Conservation (phyloP, 2,113 vertebrate genomes). For the Salminus brasiliensis region DNA sequence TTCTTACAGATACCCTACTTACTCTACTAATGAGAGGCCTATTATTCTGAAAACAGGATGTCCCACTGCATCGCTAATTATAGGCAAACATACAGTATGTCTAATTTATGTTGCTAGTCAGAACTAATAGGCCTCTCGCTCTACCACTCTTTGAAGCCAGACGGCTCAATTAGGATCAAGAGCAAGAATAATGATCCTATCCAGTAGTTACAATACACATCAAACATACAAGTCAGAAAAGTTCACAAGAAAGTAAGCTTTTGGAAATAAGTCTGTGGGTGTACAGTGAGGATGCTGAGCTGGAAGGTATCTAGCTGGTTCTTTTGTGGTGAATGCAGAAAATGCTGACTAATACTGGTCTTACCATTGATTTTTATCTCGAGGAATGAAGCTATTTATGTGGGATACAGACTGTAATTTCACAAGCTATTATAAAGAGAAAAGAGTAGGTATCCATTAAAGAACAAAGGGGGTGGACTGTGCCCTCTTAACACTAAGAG, state of each 20-base stretch:
- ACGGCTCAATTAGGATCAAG: conserved; percentile 39
- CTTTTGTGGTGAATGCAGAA: conserved; percentile 1
- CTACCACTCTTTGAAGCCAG: conserved; percentile 21
- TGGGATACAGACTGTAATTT: neutral
- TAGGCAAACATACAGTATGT: conserved; percentile 31
- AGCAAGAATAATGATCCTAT: conserved; percentile 15
- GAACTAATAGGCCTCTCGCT: conserved; percentile 40
- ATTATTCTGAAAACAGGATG: conserved; percentile 34
- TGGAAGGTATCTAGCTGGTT: neutral
- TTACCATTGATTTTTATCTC: neutral
- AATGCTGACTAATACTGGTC: neutral
- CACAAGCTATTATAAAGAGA: neutral
- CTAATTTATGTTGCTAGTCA: conserved; percentile 31
- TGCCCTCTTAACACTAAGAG: neutral
- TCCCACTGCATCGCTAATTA: conserved; percentile 43
- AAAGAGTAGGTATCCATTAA: neutral
- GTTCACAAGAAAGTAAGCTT: neutral
- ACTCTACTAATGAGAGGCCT: conserved; percentile 4
- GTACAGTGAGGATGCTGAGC: neutral
- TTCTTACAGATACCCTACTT: neutral
- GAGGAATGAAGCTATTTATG: neutral
- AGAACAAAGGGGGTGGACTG: conserved; percentile 7
- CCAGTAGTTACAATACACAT: neutral
- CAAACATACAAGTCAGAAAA: neutral
- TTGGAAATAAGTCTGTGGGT: neutral